Conservation (phyloP, 2,113 vertebrate genomes). For the Irena cyanogastra region DNA sequence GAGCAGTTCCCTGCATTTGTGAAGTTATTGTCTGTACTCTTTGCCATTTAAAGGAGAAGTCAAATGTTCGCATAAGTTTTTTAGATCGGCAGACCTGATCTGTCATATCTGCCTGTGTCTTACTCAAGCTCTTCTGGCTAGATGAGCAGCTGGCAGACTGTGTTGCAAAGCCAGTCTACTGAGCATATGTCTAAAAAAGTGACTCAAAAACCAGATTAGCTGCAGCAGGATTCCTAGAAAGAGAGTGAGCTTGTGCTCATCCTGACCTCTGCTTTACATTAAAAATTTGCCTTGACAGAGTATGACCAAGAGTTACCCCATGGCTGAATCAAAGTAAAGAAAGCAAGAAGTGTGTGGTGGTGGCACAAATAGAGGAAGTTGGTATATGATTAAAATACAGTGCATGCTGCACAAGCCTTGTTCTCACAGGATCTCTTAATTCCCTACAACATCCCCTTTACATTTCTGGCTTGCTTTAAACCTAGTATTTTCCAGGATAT, state of each 20-base stretch:
- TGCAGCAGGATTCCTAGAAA: neutral
- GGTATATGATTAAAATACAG: neutral
- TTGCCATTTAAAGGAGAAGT: neutral
- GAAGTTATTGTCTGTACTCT: neutral
- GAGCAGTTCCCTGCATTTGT: neutral
- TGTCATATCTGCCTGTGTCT: neutral
- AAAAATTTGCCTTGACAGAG: neutral
- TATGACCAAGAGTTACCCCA: neutral
- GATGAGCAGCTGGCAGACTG: neutral
- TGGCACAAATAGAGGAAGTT: neutral
- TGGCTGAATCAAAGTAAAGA: neutral
- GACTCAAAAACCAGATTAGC: neutral
- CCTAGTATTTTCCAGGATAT: neutral
- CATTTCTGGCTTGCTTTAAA: neutral
- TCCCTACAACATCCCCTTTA: neutral
- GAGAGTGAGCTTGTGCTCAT: neutral
- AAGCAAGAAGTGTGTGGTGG: neutral
- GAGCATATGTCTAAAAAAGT: neutral
- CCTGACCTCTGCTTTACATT: accelerated
- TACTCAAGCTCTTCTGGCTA: neutral
- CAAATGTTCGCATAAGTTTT: neutral
- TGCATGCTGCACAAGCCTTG: neutral
- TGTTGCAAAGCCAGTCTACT: neutral
- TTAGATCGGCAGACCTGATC: neutral
- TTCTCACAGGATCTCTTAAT: neutral